Percentiles rank a stretch among this genome's conserved stretches.
These are phyloP conservation scores for Seriola rivoliana DNA, from an alignment of 2,113 vertebrate genomes.

Conservation along the genomic window DNA sequence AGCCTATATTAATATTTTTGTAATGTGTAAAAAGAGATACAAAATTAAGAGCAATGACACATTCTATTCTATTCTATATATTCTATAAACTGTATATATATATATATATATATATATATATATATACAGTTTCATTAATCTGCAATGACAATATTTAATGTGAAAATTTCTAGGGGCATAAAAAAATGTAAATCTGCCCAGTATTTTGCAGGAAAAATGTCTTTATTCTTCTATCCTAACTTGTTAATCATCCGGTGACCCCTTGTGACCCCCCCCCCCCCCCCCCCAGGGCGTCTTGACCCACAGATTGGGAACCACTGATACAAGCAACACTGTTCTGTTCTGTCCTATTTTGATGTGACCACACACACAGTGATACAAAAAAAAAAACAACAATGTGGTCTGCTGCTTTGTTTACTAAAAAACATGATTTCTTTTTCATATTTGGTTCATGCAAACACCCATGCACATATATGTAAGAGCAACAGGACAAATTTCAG, in stretches of 20 bases:
- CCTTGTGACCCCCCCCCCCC: neutral
- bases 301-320: neutral
- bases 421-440: neutral
- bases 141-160: no score
- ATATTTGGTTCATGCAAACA: neutral
- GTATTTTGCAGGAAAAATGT: no score
- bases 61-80: no score
- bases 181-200: no score
- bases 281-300: no score
- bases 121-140: no score
- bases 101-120: no score
- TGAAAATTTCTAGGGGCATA: no score
- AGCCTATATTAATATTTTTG: neutral
- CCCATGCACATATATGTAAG: neutral
- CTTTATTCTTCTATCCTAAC: neutral
- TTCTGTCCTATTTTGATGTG: neutral
- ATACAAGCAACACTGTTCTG: neutral
- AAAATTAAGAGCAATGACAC: neutral
- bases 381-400: neutral
- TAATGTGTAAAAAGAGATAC: neutral
- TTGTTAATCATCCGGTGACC: neutral
- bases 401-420: neutral
- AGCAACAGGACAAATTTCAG: conserved; percentile 1
- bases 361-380: neutral
- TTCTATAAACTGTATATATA: no score